Evolutionary conservation across 2,797 vertebrate genomes (phyloP).

Genomic region (Anomalospiza imberbis): DNA sequence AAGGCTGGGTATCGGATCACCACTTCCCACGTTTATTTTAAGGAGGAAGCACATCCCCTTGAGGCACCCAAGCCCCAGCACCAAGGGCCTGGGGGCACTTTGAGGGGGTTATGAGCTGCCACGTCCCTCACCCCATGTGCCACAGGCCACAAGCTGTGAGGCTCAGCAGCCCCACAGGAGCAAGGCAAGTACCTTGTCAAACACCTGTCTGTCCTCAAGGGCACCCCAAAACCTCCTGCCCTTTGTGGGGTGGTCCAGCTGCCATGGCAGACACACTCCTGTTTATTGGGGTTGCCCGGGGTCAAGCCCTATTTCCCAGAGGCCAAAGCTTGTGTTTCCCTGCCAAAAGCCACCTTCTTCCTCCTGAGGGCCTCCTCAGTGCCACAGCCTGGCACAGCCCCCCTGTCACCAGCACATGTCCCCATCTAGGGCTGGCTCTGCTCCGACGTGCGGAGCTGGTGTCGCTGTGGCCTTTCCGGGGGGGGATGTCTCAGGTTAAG

Average conservation of each 20-base stretch:
- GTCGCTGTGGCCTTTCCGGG: fast-evolving
- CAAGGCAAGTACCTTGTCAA: fast-evolving
- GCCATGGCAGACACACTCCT: fast-evolving
- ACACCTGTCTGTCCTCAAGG: fast-evolving
- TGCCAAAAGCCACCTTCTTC: background rate
- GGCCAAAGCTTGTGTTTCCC: background rate
- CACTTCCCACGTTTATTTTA: conserved; percentile 53
- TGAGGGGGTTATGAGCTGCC: fast-evolving
- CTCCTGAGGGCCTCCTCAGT: fast-evolving
- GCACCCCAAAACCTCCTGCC: background rate
- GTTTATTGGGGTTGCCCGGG: fast-evolving
- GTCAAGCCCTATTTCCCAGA: background rate
- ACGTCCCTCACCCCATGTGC: fast-evolving
- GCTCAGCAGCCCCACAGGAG: background rate
- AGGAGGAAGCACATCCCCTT: background rate
- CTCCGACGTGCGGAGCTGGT: fast-evolving
- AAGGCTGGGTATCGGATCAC: background rate
- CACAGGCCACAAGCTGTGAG: fast-evolving
- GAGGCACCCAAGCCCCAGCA: background rate
- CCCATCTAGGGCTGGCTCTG: background rate
- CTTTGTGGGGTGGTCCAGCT: fast-evolving
- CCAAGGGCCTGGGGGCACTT: background rate
- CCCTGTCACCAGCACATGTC: fast-evolving
- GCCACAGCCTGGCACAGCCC: fast-evolving
- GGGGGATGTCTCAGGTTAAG: background rate